A percentile compares a stretch with the other conserved stretches of the same genome.
Conservation (phyloP, 2,797 vertebrate species). For the Acanthurus leucopareius region DNA sequence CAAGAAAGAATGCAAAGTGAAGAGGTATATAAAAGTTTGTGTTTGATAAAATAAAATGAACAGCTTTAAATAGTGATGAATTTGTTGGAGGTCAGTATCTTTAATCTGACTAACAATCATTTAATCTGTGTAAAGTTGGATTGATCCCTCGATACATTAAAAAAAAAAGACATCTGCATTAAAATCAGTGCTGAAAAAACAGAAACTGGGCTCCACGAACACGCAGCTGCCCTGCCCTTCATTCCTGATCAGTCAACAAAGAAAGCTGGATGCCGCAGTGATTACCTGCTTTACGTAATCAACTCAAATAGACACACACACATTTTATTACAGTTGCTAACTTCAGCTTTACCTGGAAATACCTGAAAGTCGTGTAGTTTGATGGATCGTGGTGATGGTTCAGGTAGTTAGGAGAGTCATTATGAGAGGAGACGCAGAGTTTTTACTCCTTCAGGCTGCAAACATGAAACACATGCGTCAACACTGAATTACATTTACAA, state of each 20-base stretch:
- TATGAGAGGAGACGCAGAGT: too few relatives aligned
- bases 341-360: neutral
- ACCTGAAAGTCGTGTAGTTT: neutral
- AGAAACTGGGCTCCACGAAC: neutral
- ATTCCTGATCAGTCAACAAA: neutral
- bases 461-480: too few relatives aligned
- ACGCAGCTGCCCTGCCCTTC: neutral
- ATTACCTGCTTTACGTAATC: neutral
- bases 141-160: too few relatives aligned
- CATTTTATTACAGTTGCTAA: rapidly evolving
- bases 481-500: too few relatives aligned
- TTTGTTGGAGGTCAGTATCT: neutral
- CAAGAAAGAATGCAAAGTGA: too few relatives aligned
- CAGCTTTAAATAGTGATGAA: neutral
- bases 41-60: neutral
- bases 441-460: too few relatives aligned
- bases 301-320: neutral
- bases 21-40: too few relatives aligned
- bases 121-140: neutral
- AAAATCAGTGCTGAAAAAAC: neutral
- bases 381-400: neutral
- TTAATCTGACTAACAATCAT: neutral
- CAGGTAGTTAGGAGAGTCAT: neutral
- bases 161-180: too few relatives aligned
- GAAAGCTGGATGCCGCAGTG: neutral